Conservation (phyloP, 2,888 invertebrate species). For the Dicroscelio sp. region DNA sequence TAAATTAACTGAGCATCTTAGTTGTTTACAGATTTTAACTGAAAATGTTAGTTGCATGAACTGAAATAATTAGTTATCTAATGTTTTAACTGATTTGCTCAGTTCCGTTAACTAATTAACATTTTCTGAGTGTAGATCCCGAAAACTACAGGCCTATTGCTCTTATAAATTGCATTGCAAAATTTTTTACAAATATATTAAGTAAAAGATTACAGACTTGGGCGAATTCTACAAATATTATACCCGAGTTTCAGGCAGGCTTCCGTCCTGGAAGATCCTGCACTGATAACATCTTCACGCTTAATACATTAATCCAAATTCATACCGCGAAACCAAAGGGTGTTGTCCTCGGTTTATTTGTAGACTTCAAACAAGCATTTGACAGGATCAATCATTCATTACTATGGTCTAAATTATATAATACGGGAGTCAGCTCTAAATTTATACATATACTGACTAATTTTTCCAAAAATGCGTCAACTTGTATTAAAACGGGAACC, state of each 20-base stretch:
- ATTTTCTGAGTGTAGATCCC: no score
- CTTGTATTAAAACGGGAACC: background rate
- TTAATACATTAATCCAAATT: slow-evolving; percentile 1
- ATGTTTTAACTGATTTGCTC: no score
- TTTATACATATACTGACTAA: background rate
- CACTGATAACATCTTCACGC: background rate
- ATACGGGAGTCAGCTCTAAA: background rate
- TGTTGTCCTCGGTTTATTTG: background rate
- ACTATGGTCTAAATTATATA: background rate
- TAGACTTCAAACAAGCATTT: background rate
- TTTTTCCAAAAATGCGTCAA: background rate
- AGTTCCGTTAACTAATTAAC: no score
- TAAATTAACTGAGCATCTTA: no score
- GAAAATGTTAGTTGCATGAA: no score
- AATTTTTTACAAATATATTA: slow-evolving; percentile 4
- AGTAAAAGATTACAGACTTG: background rate
- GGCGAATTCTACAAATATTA: background rate
- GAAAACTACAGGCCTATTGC: background rate
- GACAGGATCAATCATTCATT: background rate
- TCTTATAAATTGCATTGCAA: background rate
- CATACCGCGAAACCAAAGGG: no score
- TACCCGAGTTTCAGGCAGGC: slow-evolving; percentile 11
- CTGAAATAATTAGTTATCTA: no score
- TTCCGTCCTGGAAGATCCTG: background rate
- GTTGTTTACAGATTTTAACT: no score